phyloP scores from a whole-genome alignment of 2,888 invertebrate genomes.

The Torymus auratus region DNA sequence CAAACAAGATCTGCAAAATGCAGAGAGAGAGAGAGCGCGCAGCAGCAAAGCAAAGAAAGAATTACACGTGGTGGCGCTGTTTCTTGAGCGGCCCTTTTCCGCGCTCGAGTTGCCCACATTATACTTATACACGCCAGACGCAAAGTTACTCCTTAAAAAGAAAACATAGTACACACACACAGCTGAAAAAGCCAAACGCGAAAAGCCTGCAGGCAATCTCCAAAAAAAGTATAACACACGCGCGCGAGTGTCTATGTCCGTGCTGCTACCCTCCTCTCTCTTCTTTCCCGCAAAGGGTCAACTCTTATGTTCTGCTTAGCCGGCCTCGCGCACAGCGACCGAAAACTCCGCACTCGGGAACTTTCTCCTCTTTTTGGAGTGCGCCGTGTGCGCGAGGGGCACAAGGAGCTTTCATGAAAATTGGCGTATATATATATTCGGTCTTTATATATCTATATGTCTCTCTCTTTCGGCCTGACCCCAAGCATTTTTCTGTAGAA shows the following conservation, averaged over 20 bases:
- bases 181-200: neutral
- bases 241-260: neutral
- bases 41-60: neutral
- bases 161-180: neutral
- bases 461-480: neutral
- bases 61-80: neutral
- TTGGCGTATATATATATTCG: conserved; percentile 56
- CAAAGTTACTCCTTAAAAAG: conserved; percentile 20
- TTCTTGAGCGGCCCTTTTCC: conserved; percentile 18
- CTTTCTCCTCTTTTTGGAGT: conserved; percentile 10
- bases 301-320: conserved; percentile 15
- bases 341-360: conserved; percentile 3
- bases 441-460: conserved; percentile 22
- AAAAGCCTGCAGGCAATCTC: too few relatives aligned
- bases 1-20: too few relatives aligned
- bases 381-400: neutral
- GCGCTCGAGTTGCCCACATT: neutral
- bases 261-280: neutral
- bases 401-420: conserved; percentile 65
- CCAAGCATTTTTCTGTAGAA: neutral
- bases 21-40: neutral
- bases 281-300: conserved; percentile 31
- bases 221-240: conserved; percentile 8
- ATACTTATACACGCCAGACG: conserved; percentile 19
- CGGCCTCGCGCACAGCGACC: conserved; percentile 4